Base-by-base conservation (phyloP, 2,797 vertebrate species). In the Centropyge bicolor region DNA sequence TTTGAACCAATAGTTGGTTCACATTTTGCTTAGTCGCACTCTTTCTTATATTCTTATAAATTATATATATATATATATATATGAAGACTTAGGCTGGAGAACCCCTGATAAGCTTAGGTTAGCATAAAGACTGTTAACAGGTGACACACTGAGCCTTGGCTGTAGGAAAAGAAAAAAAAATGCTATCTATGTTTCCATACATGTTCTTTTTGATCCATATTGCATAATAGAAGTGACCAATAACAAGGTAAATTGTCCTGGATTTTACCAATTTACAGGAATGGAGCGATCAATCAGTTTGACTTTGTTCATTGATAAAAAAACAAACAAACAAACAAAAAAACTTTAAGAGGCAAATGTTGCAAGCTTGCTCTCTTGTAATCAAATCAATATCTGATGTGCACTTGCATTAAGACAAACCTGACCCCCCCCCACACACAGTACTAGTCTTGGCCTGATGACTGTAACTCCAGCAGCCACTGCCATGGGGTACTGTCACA, bases 401-500 rank as follows among this genome's bases (percentile, higher is more conserved):
- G 52, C 55, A 51, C 67, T 54, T 64, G 52, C 55, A 51, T 70
- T 54, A 67, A 62, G 48, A 76, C 52, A 69, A 67, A 76, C 31
- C 56, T 59, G n/a, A 31, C 27, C 27, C 27, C 10, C 22, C 4
- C 13, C 22, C 36, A 13, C 0, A 19, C 65, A 75, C 55, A 84
- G 71, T 65, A 60, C 10, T 56, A 48, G 70, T 43, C 38, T 41
- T n/a, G 36, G 73, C 54, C 64, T 85, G 64, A 75, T 71, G 73
- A 82, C 82, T 76, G 84, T 80, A 83, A 77, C 81, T 88, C 80
- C 72, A 88, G 82, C 74, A 83, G 56, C 74, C 65, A 77, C 73
- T 10, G 31, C 78, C 81, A 82, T 68, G 88, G 76, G 80, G 90
- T 83, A 78, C 72, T 84, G 86, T 87, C 86, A 86, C 73, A 82